Evolutionary conservation across 2,797 vertebrate species (phyloP).

Genomic region (Pygocentrus nattereri): DNA sequence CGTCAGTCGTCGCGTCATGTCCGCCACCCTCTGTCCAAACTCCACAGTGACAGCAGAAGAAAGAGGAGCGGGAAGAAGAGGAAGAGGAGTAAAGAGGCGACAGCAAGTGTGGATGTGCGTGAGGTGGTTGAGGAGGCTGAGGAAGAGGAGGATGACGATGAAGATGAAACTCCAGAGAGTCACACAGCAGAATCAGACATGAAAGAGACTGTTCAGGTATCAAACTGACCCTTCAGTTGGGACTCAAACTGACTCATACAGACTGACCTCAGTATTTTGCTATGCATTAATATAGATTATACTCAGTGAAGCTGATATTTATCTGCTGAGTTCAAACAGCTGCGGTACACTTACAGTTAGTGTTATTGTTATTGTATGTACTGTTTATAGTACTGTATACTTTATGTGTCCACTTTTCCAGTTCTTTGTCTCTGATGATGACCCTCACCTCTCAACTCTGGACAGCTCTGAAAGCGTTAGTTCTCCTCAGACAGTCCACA

Average conservation of each 20-base stretch:
- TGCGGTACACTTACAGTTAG: too few relatives aligned
- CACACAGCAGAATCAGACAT: conserved; percentile 57
- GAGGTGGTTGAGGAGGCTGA: conserved; percentile 88
- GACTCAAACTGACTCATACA: background rate
- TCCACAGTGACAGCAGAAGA: conserved; percentile 81
- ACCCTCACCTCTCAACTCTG: conserved; percentile 55
- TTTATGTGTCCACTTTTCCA: conserved; percentile 43
- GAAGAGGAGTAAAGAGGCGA: conserved; percentile 82
- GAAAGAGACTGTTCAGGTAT: conserved; percentile 60
- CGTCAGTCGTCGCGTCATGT: conserved; percentile 95
- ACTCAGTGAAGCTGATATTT: too few relatives aligned
- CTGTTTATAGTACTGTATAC: too few relatives aligned
- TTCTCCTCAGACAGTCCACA: conserved; percentile 57
- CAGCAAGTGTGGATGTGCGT: conserved; percentile 73
- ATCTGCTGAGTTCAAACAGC: too few relatives aligned
- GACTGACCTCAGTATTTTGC: too few relatives aligned
- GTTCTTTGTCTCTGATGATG: conserved; percentile 82
- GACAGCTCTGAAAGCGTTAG: conserved; percentile 56
- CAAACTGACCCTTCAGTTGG: background rate
- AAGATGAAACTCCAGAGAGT: conserved; percentile 37
- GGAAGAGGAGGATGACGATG: conserved; percentile 80
- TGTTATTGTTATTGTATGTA: too few relatives aligned
- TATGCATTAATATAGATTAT: too few relatives aligned
- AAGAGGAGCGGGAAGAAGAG: conserved; percentile 80
- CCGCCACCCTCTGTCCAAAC: conserved; percentile 91